phyloP scores from a whole-genome alignment of 2,797 vertebrate genomes.

The Onychomys torridus region DNA sequence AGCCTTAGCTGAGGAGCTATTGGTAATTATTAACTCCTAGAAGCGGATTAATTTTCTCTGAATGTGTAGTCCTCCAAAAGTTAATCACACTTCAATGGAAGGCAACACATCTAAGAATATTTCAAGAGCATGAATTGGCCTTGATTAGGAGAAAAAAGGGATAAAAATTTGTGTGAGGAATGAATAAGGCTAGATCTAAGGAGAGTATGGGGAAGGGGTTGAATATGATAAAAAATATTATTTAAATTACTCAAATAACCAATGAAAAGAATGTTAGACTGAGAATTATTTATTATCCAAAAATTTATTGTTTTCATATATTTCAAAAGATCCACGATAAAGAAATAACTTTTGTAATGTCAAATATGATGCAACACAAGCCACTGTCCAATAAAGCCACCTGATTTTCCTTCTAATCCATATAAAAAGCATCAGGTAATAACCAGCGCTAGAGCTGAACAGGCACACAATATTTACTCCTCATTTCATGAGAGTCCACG shows the following conservation, averaged over 20 bases:
- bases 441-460: background rate
- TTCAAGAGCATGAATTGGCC: background rate
- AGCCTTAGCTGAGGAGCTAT: background rate
- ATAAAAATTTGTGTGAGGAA: background rate
- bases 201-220: background rate
- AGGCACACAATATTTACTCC: background rate
- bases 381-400: background rate
- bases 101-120: background rate
- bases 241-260: background rate
- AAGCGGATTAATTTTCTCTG: background rate
- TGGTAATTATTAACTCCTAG: background rate
- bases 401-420: background rate
- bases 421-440: background rate
- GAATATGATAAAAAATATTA: background rate
- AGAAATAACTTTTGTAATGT: background rate
- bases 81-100: background rate
- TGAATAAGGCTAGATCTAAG: background rate
- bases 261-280: background rate
- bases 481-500: background rate
- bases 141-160: background rate
- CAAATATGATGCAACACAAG: background rate
- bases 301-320: background rate
- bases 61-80: background rate
- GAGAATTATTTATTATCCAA: background rate
- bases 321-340: slow-evolving; percentile 10